Conservation (phyloP, 2,888 invertebrate genomes). For the Meta bourneti region DNA sequence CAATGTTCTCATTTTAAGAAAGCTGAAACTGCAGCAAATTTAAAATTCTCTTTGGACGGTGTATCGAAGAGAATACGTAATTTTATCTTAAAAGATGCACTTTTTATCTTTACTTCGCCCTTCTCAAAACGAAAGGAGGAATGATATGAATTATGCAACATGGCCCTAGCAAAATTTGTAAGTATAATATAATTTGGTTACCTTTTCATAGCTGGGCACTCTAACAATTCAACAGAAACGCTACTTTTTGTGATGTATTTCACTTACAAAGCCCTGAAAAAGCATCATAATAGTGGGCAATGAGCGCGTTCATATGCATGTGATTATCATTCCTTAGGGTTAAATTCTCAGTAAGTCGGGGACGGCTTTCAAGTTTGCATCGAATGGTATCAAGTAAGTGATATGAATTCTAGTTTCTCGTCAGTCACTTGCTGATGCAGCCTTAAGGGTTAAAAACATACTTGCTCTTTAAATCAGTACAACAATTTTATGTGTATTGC, state of each 20-base stretch:
- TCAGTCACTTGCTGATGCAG: too few relatives aligned
- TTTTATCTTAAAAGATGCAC: background rate
- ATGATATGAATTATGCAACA: constrained; percentile 28
- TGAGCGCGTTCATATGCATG: constrained; percentile 18
- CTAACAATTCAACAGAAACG: background rate
- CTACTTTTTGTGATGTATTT: background rate
- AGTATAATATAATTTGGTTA: constrained; percentile 57
- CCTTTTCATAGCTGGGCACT: background rate
- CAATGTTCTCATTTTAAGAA: background rate
- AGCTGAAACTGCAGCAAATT: constrained; percentile 15
- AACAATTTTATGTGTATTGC: too few relatives aligned
- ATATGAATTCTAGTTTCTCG: too few relatives aligned
- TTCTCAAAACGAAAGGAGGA: background rate
- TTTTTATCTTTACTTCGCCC: constrained; percentile 1
- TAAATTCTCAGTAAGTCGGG: background rate
- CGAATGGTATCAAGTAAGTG: background rate
- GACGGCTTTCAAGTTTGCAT: background rate
- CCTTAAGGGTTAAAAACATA: too few relatives aligned
- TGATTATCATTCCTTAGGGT: constrained; percentile 12
- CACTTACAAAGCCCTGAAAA: background rate
- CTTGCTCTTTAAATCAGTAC: too few relatives aligned
- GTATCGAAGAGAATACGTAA: constrained; percentile 21
- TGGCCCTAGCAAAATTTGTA: constrained; percentile 17
- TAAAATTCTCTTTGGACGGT: background rate
- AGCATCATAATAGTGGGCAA: constrained; percentile 5